Percentiles rank a stretch among this genome's conserved stretches.
These are phyloP conservation scores for Leptocoma aspasia DNA, from an alignment of 2,113 vertebrate genomes.

Conservation along the genomic window DNA sequence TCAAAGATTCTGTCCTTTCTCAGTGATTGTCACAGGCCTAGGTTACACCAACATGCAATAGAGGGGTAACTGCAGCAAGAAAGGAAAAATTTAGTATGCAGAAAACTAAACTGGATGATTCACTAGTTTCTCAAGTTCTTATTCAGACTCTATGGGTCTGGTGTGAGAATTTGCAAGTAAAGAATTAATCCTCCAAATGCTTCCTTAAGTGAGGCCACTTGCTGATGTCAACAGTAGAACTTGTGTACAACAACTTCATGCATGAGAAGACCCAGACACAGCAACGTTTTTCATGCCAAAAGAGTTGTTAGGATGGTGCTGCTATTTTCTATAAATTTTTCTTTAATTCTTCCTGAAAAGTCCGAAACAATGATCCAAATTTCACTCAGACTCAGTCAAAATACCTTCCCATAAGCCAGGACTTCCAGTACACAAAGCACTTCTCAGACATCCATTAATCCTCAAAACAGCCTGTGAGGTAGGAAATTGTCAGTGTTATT, in stretches of 20 bases:
- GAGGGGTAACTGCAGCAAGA: background rate
- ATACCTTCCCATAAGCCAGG: conserved; percentile 7
- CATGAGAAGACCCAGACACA: background rate
- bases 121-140: background rate
- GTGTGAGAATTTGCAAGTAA: background rate
- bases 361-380: background rate
- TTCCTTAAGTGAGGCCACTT: background rate
- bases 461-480: conserved; percentile 55
- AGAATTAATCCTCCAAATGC: background rate
- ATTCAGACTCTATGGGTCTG: background rate
- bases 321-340: background rate
- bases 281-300: background rate
- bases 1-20: background rate
- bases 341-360: background rate
- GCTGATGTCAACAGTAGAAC: background rate
- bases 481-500: conserved; percentile 57
- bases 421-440: conserved; percentile 44
- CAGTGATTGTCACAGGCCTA: background rate
- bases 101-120: background rate
- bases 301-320: background rate
- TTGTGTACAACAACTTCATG: background rate
- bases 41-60: background rate
- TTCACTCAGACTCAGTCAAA: conserved; percentile 10
- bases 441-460: conserved; percentile 64
- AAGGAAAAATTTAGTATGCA: background rate